Evolutionary conservation across 2,113 vertebrate genomes (phyloP), one percentile per base, ranked within the genome.

Genomic region (Gopherus flavomarginatus): DNA sequence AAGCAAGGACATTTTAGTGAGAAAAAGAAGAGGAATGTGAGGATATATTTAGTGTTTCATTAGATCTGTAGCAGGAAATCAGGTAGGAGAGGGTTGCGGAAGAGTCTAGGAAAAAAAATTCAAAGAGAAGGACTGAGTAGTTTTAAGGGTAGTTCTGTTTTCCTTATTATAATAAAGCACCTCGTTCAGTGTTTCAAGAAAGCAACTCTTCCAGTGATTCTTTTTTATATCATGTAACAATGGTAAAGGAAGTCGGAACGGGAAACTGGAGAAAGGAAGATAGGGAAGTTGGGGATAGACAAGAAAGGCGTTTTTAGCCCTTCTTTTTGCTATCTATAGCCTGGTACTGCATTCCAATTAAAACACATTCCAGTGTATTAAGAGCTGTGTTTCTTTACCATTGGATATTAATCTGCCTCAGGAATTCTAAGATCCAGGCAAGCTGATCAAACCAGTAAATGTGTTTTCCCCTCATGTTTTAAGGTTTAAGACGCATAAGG

Each of bases 151-250:
- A 1, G 22, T 54, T 90, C 53, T 87, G 83, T 62, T 77, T 75
- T 88, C 13, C 78, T 17, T 35, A 27, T 1, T 22, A 10, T 19
- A 38, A 81, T 10, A 42, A 35, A 83, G 2, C 3, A 57, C 1
- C 62, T 88, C 52, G 24, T 86, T 52, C 56, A 50, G 12, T 27
- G 26, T 31, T 50, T 1, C 4, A 52, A 88, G 44, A 53, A 83
- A 69, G n/a, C 27, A 5, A 1, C 6, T 78, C 6, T 72, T n/a
- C 24, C 31, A 2, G 0, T 0, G 0, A 6, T 47, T 85, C 10
- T 90, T 85, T 35, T 49, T 72, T 8, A 81, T 44, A 50, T 27
- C 35, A 22, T 87, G 62, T 5, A 26, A 54, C 42, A 44, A 59
- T 6, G 17, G 42, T 83, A 47, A 29, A 47, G 31, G 31, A 35